Evolutionary conservation across 2,797 vertebrate genomes (phyloP), one percentile per base, ranked within the genome.

Genomic region (Gadopsis marmoratus): DNA sequence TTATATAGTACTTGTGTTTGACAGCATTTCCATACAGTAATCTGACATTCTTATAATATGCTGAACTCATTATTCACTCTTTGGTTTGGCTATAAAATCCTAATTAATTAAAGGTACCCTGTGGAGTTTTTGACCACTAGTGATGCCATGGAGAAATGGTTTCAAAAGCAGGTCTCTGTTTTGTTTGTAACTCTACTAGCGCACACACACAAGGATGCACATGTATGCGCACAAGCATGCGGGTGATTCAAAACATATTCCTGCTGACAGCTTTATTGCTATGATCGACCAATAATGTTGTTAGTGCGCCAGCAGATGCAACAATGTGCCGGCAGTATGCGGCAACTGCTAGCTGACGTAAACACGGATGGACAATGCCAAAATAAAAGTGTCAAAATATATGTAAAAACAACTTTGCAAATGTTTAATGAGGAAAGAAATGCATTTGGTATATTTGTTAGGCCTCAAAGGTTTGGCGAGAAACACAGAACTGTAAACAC

Each of bases 1-100:
- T 35, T 21, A 19, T 26, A 26, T 2, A 63, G 23, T 5, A 23
- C 11, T 16, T 29, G 2, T 23, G 62, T 58, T 29, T 60, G 23
- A 61, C 51, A 50, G 29, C 31, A 23, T 53, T 66, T 51, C 47
- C 29, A 48, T 39, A 37, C 35, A 81, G 37, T 21, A 7, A 51
- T 53, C 39, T 56, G 35, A 12, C 13, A 45, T 66, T 51, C n/a
- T 11, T 23, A 16, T 50, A 33, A 43, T 29, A 17, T 13, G 12
- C 17, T 61, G 6, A 75, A 7, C 13, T 61, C 55, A 71, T 66
- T 1, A n/a, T 35, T 59, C n/a, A 16, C 17, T 23, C 5, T 61
- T 35, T 58, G 31, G 56, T 68, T 45, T 56, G 51, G 43, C 59
- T 69, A 11, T 47, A 41, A 61, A n/a, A 66, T 45, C 7, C 2